These are phyloP conservation scores for Corythornis cristatus DNA, from an alignment of 2,113 vertebrate species.

Conservation along the genomic window DNA sequence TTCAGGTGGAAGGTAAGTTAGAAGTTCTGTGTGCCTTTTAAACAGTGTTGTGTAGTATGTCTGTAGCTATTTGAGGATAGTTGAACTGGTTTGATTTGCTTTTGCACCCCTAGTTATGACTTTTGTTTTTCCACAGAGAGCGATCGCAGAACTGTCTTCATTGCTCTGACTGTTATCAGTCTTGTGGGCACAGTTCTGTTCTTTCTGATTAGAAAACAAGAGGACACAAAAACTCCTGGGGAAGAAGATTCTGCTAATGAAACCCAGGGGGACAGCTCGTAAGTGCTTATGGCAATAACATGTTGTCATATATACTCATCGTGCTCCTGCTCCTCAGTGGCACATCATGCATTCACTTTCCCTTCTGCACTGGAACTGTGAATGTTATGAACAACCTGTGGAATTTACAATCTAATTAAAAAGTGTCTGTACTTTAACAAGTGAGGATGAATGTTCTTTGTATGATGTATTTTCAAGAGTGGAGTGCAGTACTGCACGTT, in stretches of 20 bases:
- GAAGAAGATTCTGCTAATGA: slow-evolving; percentile 72
- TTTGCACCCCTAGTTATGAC: not conserved
- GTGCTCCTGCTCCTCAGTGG: not conserved
- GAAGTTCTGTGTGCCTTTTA: not conserved
- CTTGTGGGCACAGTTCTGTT: slow-evolving; percentile 95
- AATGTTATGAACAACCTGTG: not conserved
- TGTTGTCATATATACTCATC: not conserved
- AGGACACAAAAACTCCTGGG: slow-evolving; percentile 71
- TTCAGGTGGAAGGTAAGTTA: not conserved
- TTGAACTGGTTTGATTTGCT: not conserved
- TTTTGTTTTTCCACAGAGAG: slow-evolving; percentile 79
- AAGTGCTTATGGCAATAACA: slow-evolving; percentile 28
- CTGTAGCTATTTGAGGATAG: not conserved
- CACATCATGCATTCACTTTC: not conserved
- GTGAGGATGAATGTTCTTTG: not conserved
- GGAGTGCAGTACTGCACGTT: not conserved
- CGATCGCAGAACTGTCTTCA: slow-evolving; percentile 93
- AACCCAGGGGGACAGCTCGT: slow-evolving; percentile 67
- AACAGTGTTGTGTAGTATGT: not conserved
- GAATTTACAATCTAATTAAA: not conserved
- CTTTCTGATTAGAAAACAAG: slow-evolving; percentile 91
- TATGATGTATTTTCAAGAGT: not conserved
- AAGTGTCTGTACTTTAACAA: not conserved
- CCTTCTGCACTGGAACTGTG: not conserved
- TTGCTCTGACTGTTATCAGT: slow-evolving; percentile 94